phyloP scores from a whole-genome alignment of 2,113 vertebrate genomes.

The Silurus meridionalis region DNA sequence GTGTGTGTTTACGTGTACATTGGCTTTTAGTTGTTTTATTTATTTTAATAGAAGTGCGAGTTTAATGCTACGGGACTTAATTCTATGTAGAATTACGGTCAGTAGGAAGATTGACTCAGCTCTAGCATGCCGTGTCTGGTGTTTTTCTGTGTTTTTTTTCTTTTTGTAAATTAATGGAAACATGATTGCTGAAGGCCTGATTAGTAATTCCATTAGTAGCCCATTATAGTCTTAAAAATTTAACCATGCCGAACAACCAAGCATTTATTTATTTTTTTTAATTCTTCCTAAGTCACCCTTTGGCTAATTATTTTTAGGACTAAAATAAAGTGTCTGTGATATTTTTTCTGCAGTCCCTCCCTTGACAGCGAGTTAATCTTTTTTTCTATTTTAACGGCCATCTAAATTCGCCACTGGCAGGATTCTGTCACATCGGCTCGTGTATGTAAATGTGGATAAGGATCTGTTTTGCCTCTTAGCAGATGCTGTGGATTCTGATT shows the following conservation, averaged over 20 bases:
- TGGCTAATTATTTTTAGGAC: background rate
- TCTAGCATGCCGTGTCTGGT: background rate
- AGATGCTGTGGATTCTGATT: slow-evolving; percentile 12
- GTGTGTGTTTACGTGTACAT: background rate
- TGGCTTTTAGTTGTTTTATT: background rate
- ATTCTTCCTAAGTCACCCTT: background rate
- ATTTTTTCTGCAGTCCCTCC: background rate
- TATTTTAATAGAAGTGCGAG: slow-evolving; percentile 3
- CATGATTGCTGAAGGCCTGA: background rate
- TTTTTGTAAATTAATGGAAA: background rate
- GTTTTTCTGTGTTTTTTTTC: background rate
- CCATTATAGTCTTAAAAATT: background rate
- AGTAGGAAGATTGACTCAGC: background rate
- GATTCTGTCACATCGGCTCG: slow-evolving; percentile 10
- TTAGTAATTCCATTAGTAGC: background rate
- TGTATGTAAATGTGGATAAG: slow-evolving; percentile 22
- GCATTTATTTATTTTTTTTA: background rate
- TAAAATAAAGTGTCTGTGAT: background rate
- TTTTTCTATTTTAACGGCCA: background rate
- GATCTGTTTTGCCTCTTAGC: slow-evolving; percentile 37
- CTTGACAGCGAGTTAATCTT: background rate
- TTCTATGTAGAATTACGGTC: background rate
- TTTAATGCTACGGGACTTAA: background rate
- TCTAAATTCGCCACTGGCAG: background rate
- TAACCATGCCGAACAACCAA: background rate